Evolutionary conservation across 2,797 vertebrate genomes (phyloP).

Genomic region (Peromyscus melanophrys): DNA sequence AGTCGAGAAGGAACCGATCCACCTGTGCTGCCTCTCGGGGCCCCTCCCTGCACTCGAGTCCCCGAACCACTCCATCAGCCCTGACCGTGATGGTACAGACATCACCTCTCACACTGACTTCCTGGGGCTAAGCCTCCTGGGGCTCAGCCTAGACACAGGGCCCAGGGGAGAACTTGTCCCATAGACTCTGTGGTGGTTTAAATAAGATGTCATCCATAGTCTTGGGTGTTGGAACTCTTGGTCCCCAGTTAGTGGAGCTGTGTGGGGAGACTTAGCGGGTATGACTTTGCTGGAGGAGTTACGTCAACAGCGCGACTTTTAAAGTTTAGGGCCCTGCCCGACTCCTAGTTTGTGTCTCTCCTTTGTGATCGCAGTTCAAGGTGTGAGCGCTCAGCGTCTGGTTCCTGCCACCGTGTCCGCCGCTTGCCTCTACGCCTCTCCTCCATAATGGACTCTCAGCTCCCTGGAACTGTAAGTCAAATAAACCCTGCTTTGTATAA

Average conservation of each 20-base stretch:
- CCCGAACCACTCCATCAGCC: neutral
- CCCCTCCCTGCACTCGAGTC: neutral
- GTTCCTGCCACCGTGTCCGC: neutral
- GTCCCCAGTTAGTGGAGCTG: neutral
- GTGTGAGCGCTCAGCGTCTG: neutral
- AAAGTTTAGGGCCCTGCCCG: too few species aligned
- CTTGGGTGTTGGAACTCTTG: neutral
- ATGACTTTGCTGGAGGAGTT: neutral
- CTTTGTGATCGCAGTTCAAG: neutral
- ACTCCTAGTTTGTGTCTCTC: neutral
- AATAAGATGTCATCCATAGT: neutral
- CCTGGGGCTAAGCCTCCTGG: neutral
- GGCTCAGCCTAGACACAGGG: neutral
- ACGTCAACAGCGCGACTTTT: neutral
- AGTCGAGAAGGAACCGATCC: neutral
- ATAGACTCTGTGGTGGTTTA: neutral
- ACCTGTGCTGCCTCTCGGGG: rapidly evolving
- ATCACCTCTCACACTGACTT: neutral
- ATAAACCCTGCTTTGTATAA: neutral
- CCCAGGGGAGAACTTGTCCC: too few species aligned
- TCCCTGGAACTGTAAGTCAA: neutral
- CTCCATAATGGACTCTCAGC: neutral
- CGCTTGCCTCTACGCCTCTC: neutral
- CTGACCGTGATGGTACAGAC: neutral
- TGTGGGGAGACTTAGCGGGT: neutral